Evolutionary conservation across 1,140 invertebrate genomes (phyloP).

Genomic region (Protaetia brevitarsis): DNA sequence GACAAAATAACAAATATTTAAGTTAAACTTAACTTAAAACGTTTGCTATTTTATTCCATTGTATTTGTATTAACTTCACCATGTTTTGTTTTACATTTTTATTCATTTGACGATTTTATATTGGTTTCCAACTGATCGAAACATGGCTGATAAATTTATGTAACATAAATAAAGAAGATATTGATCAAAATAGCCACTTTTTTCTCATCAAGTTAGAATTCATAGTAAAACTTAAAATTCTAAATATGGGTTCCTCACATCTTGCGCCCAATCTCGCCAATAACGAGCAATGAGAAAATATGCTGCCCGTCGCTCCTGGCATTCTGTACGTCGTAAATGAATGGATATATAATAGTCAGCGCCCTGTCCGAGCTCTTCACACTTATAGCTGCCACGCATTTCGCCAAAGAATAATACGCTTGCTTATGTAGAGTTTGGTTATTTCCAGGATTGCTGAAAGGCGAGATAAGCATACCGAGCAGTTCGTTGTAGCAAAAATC

Average conservation of each 20-base stretch:
- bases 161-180: too few species aligned
- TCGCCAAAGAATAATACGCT: slow-evolving; percentile 89
- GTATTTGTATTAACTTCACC: too few species aligned
- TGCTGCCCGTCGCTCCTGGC: slow-evolving; percentile 75
- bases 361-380: slow-evolving; percentile 72
- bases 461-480: slow-evolving; percentile 63
- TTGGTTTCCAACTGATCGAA: too few species aligned
- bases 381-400: slow-evolving; percentile 91
- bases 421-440: slow-evolving; percentile 60
- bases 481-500: slow-evolving; percentile 79
- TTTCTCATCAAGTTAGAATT: too few species aligned
- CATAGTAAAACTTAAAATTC: not conserved
- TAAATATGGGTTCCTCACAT: slow-evolving; percentile 62
- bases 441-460: slow-evolving; percentile 29
- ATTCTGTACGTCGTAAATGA: slow-evolving; percentile 79
- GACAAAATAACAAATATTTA: too few species aligned
- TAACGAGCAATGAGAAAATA: slow-evolving; percentile 87
- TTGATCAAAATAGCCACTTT: too few species aligned
- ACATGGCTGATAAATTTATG: too few species aligned
- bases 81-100: too few species aligned
- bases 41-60: too few species aligned
- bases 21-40: too few species aligned
- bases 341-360: slow-evolving; percentile 77
- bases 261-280: slow-evolving; percentile 94
- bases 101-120: too few species aligned